These are phyloP conservation scores for Andrena haemorrhoa DNA, from an alignment of 2,888 invertebrate species.

Conservation along the genomic window DNA sequence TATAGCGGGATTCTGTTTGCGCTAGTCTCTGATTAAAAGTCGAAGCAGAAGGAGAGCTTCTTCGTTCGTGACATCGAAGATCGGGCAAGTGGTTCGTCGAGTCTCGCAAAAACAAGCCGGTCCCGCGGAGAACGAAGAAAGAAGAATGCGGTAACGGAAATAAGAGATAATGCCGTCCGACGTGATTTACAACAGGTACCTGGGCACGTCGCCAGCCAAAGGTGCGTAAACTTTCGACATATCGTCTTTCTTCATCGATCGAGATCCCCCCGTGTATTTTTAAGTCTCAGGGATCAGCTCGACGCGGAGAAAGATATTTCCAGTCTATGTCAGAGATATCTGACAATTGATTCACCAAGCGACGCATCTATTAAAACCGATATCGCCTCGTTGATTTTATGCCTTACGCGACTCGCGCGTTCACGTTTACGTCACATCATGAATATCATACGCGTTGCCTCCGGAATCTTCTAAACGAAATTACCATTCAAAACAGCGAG, in stretches of 20 bases:
- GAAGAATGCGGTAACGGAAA: conserved; percentile 67
- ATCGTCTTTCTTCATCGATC: background rate
- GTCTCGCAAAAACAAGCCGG: conserved; percentile 1
- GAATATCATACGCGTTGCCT: too few species aligned
- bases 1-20: background rate
- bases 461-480: too few species aligned
- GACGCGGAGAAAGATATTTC: too few species aligned
- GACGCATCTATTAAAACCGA: too few species aligned
- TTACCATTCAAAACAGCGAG: background rate
- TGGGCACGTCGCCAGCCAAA: conserved; percentile 48
- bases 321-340: too few species aligned
- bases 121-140: conserved; percentile 3
- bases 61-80: too few species aligned
- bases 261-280: background rate
- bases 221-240: conserved; percentile 46
- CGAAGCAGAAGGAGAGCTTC: too few species aligned
- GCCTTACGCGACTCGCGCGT: background rate
- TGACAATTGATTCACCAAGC: too few species aligned
- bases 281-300: background rate
- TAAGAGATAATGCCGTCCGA: conserved; percentile 53
- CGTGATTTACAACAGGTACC: conserved; percentile 45
- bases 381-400: background rate
- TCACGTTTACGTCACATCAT: background rate
- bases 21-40: too few species aligned
- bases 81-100: background rate